Conservation (phyloP, 2,888 invertebrate species). For the Volucella inflata region DNA sequence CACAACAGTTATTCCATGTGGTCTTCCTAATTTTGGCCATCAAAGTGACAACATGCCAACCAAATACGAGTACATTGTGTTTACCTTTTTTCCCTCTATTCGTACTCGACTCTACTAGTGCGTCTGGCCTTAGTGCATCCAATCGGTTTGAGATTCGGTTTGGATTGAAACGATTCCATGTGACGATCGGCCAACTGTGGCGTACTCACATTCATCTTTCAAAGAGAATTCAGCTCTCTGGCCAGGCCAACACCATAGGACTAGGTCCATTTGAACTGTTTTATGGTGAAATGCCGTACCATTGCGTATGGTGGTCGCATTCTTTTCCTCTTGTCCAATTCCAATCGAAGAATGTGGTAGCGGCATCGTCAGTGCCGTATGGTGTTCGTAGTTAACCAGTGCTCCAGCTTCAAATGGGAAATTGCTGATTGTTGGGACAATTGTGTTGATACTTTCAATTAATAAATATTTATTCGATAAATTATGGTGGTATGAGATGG, state of each 20-base stretch:
- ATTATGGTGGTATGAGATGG: conserved; percentile 46
- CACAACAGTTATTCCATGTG: conserved; percentile 59
- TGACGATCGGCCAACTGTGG: conserved; percentile 17
- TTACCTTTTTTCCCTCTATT: neutral
- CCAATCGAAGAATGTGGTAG: conserved; percentile 59
- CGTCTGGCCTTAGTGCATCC: conserved; percentile 46
- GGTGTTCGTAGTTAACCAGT: conserved; percentile 3
- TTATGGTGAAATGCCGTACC: conserved; percentile 63
- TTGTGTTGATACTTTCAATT: conserved; percentile 65
- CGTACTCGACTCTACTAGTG: neutral
- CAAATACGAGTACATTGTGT: conserved; percentile 33
- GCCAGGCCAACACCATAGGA: conserved; percentile 21
- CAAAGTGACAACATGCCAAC: conserved; percentile 58
- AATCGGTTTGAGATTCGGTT: conserved; percentile 42
- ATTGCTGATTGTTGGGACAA: conserved; percentile 16
- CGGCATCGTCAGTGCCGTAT: conserved; percentile 36
- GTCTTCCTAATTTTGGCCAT: conserved; percentile 67
- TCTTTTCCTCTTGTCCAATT: conserved; percentile 41
- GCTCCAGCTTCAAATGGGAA: conserved; percentile 26
- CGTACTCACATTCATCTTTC: neutral
- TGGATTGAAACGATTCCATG: conserved; percentile 48
- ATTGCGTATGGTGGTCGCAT: conserved; percentile 51
- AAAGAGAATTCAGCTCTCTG: conserved; percentile 38
- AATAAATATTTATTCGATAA: conserved; percentile 69
- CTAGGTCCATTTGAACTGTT: conserved; percentile 34